Percentiles rank a stretch among this genome's conserved stretches.
Conservation (phyloP, 2,113 vertebrate genomes). For the Tachysurus vachellii region DNA sequence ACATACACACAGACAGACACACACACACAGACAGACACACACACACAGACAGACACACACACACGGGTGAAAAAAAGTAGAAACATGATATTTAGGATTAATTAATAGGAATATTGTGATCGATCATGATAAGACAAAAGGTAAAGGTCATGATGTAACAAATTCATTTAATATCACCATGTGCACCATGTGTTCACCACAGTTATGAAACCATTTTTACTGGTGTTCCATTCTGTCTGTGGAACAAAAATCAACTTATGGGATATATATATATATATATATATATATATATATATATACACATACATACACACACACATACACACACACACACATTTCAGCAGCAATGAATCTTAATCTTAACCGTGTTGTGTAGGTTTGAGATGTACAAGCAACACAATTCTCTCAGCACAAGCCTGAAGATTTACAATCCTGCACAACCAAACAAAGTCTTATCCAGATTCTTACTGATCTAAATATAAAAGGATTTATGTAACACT, state of each 20-base stretch:
- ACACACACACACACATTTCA: background rate
- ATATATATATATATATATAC: too few relatives aligned
- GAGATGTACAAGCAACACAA: background rate
- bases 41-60: background rate
- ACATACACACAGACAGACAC: too few relatives aligned
- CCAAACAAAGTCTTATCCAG: background rate
- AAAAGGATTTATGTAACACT: background rate
- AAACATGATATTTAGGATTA: background rate
- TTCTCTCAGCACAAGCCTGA: background rate
- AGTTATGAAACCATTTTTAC: background rate
- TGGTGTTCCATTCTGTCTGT: too few relatives aligned
- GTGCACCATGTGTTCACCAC: background rate
- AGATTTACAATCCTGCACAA: background rate
- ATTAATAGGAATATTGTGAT: background rate
- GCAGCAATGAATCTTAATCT: background rate
- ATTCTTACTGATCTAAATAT: background rate
- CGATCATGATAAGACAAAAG: background rate
- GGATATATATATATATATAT: too few relatives aligned
- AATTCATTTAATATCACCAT: background rate
- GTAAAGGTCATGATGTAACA: background rate
- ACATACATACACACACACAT: too few relatives aligned
- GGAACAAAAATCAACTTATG: too few relatives aligned
- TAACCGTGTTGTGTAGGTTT: background rate
- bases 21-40: background rate
- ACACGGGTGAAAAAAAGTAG: background rate